A percentile compares a stretch with the other conserved stretches of the same genome.
Evolutionary conservation across 2,888 invertebrate species (phyloP).

Genomic region (Auanema freiburgensis): DNA sequence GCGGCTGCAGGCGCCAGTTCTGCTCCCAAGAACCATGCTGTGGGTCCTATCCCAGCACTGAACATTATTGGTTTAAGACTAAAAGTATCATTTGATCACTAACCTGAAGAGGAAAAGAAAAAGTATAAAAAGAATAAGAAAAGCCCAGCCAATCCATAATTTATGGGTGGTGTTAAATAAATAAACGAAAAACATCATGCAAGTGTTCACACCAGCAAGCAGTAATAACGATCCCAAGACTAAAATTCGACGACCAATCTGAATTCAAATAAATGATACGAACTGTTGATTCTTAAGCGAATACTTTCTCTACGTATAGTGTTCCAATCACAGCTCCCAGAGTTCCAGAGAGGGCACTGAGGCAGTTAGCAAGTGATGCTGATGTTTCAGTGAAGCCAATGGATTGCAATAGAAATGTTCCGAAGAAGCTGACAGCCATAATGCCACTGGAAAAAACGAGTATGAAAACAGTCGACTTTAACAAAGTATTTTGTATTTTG

Average conservation of each 20-base stretch:
- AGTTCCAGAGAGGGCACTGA: slow-evolving; percentile 45
- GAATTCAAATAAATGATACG: not conserved
- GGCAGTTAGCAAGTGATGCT: slow-evolving; percentile 49
- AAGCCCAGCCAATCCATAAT: slow-evolving; percentile 37
- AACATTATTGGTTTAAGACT: slow-evolving; percentile 20
- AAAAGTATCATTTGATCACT: not conserved
- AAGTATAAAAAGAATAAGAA: slow-evolving; percentile 41
- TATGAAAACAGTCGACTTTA: not conserved
- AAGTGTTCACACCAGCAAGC: slow-evolving; percentile 41
- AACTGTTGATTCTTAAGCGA: not conserved
- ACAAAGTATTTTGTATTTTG: too few relatives aligned
- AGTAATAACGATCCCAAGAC: slow-evolving; percentile 42
- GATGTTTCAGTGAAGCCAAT: slow-evolving; percentile 46
- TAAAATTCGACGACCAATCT: slow-evolving; percentile 50
- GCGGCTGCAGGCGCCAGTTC: slow-evolving; percentile 44
- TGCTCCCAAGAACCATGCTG: slow-evolving; percentile 54
- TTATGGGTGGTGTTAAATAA: slow-evolving; percentile 28
- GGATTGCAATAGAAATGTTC: slow-evolving; percentile 46
- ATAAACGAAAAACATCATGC: slow-evolving; percentile 49
- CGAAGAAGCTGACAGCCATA: slow-evolving; percentile 56
- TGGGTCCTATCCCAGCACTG: slow-evolving; percentile 54
- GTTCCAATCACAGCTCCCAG: slow-evolving; percentile 46
- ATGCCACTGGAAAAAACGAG: slow-evolving; percentile 40
- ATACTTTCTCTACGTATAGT: slow-evolving; percentile 18
- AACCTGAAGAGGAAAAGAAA: slow-evolving; percentile 52